Evolutionary conservation across 2,797 vertebrate genomes (phyloP), one percentile per base, ranked within the genome.

Genomic region (Notolabrus celidotus): DNA sequence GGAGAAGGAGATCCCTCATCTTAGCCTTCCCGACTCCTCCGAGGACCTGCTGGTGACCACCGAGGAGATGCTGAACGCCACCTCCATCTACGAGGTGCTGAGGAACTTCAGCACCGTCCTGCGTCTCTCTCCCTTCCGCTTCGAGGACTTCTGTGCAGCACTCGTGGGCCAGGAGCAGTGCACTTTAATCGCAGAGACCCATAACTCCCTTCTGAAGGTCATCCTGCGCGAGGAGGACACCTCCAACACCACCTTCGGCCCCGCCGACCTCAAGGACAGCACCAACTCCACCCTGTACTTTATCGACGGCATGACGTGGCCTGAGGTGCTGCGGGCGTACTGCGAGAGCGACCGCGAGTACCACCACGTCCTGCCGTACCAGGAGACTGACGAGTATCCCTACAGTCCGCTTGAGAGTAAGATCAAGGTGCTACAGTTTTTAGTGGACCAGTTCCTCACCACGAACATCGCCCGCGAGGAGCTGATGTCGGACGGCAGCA

Each of bases 271-370:
- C 85, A 99, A 99, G 86, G 98, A 99, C 92, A 98, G 97, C 19
- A 95, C 98, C 77, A 97, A 99, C 88, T 99, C 98, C 89, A 99
- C 98, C 4, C 92, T 99, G 66, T 99, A 97, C 87, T 97, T 99
- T 89, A 96, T 99, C 12, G 98, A 99, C 7, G 98, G 97, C 66
- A 99, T 99, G 98, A 97, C 98, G 0, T 99, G 98, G 98, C 96
- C 98, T 0, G 98, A 99, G 93, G 97, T 99, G 82, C 88, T 99
- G 89, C 96, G 98, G n/a, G 93, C 96, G 4, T 99, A 99, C 93
- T 99, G 98, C 69, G 97, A 99, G 90, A 99, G 98, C 9, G 98
- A 99, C 85, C 91, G 81, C 38, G 97, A 99, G 88, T 97, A 97
- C 87, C 96, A 96, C 51, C 96, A 96, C 1, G 96, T 98, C 34